Percentiles rank a stretch among this genome's conserved stretches.
Conservation (phyloP, 1,140 invertebrate genomes). For the Polypedilum vanderplanki region DNA sequence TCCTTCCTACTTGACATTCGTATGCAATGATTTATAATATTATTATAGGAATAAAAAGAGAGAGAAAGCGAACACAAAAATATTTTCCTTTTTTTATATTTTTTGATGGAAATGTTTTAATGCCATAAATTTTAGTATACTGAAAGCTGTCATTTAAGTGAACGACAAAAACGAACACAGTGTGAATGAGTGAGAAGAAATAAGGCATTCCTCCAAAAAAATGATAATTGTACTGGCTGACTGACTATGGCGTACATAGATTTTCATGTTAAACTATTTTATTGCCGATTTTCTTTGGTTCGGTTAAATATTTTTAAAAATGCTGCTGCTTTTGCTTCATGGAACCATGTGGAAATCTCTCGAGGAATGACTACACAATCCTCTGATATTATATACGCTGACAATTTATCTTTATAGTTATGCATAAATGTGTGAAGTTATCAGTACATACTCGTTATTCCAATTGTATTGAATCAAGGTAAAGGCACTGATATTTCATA, state of each 20-base stretch:
- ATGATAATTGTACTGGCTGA: not conserved
- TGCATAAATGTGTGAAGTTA: not conserved
- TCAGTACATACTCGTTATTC: not conserved
- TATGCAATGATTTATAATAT: not conserved
- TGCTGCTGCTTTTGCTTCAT: too few species aligned
- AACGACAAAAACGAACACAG: not conserved
- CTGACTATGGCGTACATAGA: not conserved
- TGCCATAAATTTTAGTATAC: conserved; percentile 6
- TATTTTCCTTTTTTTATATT: not conserved
- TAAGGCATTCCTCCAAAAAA: not conserved
- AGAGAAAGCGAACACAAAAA: not conserved
- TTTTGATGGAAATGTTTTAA: conserved; percentile 14
- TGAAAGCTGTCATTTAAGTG: conserved; percentile 8
- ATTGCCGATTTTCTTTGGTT: not conserved
- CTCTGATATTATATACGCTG: not conserved
- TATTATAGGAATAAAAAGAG: not conserved
- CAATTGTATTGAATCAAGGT: not conserved
- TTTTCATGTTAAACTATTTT: conserved; percentile 6
- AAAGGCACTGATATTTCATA: too few species aligned
- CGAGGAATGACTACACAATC: too few species aligned
- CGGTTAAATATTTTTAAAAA: not conserved
- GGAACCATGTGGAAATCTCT: too few species aligned
- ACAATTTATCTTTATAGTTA: not conserved
- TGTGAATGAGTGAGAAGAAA: too few species aligned
- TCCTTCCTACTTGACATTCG: not conserved